Percentiles rank a stretch among this genome's conserved stretches.
These are phyloP conservation scores for Drosophila tropicalis DNA, from an alignment of 1,140 invertebrate genomes.

Conservation along the genomic window DNA sequence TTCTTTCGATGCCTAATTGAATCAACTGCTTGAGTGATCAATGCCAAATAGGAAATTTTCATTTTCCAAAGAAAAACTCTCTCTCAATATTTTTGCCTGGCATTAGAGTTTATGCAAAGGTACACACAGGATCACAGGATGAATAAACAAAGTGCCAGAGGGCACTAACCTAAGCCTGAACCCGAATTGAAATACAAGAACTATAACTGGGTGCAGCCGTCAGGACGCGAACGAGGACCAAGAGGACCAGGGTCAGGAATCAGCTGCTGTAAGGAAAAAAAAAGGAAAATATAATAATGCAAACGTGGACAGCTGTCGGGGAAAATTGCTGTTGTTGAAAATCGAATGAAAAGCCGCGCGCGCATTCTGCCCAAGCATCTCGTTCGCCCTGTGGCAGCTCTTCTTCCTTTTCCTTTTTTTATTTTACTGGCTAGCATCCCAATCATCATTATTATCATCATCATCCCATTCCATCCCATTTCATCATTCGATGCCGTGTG, in stretches of 20 bases:
- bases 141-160: conserved; percentile 57
- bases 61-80: conserved; percentile 16
- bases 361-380: conserved; percentile 21
- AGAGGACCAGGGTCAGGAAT: conserved; percentile 67
- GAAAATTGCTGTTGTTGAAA: conserved; percentile 69
- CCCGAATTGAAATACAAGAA: conserved; percentile 57
- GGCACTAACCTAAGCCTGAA: conserved; percentile 63
- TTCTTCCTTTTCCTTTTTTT: conserved; percentile 36
- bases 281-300: conserved; percentile 57
- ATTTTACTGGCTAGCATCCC: conserved; percentile 31
- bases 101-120: conserved; percentile 43
- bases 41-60: conserved; percentile 30
- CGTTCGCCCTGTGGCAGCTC: conserved; percentile 39
- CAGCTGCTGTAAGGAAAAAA: conserved; percentile 53
- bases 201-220: conserved; percentile 54
- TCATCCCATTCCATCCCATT: conserved; percentile 30
- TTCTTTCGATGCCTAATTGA: conserved; percentile 33
- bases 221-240: conserved; percentile 21
- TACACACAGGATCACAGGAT: conserved; percentile 4
- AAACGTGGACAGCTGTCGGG: conserved; percentile 75
- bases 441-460: conserved; percentile 50
- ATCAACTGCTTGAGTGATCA: conserved; percentile 51
- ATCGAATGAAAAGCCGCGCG: conserved; percentile 73
- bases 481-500: conserved; percentile 18
- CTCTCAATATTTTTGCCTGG: conserved; percentile 20